phyloP scores from a whole-genome alignment of 1,140 invertebrate genomes.

The Babylonia areolata region DNA sequence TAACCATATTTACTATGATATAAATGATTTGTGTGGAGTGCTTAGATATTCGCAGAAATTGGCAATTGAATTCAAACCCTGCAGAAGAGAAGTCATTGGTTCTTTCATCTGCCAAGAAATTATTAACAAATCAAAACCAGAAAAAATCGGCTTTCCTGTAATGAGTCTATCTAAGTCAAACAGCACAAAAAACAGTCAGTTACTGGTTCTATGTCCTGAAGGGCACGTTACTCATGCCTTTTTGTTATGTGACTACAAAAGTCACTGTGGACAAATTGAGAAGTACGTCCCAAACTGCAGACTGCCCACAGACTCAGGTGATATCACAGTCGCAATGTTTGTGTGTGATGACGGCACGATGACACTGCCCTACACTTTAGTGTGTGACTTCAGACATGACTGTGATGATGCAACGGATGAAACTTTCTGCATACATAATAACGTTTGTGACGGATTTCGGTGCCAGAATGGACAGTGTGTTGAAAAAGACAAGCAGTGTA shows the following conservation, averaged over 20 bases:
- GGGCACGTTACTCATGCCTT: slow-evolving; percentile 17
- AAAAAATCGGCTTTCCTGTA: not conserved
- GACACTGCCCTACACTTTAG: slow-evolving; percentile 3
- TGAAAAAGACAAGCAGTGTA: not conserved
- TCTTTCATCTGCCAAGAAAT: not conserved
- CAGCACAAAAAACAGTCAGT: not conserved
- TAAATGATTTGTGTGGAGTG: not conserved
- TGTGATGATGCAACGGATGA: slow-evolving; percentile 26
- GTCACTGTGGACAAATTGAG: not conserved
- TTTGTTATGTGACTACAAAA: slow-evolving; percentile 21
- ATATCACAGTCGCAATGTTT: not conserved
- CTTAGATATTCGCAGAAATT: not conserved
- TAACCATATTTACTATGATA: too few species aligned
- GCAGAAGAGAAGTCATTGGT: not conserved
- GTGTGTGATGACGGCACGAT: slow-evolving; percentile 1
- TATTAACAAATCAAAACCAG: not conserved
- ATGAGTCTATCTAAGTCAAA: not conserved
- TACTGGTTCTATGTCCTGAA: not conserved
- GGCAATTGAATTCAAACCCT: too few species aligned
- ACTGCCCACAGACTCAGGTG: not conserved
- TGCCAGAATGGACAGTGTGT: slow-evolving; percentile 25
- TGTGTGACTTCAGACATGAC: slow-evolving; percentile 36
- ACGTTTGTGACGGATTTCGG: not conserved
- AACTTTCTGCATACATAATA: not conserved
- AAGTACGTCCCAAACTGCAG: not conserved